These are phyloP conservation scores for Phrynocephalus versicolor DNA, from an alignment of 2,113 vertebrate species.

Conservation along the genomic window DNA sequence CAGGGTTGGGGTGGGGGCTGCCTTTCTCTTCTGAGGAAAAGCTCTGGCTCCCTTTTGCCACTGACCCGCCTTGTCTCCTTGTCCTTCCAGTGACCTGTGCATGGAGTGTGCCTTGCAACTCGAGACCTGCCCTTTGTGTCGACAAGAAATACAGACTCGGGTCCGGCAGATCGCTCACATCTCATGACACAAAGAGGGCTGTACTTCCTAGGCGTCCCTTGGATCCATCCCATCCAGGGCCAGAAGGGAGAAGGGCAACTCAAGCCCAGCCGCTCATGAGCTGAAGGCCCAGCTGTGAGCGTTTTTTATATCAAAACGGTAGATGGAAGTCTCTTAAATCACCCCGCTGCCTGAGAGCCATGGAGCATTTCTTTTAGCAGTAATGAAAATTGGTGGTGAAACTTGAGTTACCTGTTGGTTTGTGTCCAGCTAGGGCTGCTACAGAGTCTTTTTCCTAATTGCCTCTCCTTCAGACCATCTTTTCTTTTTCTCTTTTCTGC, in stretches of 20 bases:
- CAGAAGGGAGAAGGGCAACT: slow-evolving; percentile 68
- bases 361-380: slow-evolving; percentile 49
- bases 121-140: slow-evolving; percentile 98
- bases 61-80: slow-evolving; percentile 28
- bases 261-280: slow-evolving; percentile 60
- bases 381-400: slow-evolving; percentile 49
- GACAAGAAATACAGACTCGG: slow-evolving; percentile 96
- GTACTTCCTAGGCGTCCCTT: slow-evolving; percentile 63
- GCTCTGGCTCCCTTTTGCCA: neutral
- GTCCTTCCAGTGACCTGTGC: slow-evolving; percentile 88
- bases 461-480: neutral
- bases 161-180: slow-evolving; percentile 98
- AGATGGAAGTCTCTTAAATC: slow-evolving; percentile 66
- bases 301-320: slow-evolving; percentile 69
- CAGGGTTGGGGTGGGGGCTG: too few species aligned
- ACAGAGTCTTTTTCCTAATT: slow-evolving; percentile 30
- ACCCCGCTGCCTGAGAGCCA: slow-evolving; percentile 52
- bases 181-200: slow-evolving; percentile 87
- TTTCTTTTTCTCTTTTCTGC: neutral
- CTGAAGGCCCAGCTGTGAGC: slow-evolving; percentile 69
- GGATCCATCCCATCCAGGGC: slow-evolving; percentile 67
- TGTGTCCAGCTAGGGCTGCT: slow-evolving; percentile 57
- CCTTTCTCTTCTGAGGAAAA: neutral
- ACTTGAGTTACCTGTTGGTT: slow-evolving; percentile 48
- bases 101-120: slow-evolving; percentile 99